Evolutionary conservation across 2,888 invertebrate species (phyloP), one percentile per base, ranked within the genome.

Genomic region (Troides helena): DNA sequence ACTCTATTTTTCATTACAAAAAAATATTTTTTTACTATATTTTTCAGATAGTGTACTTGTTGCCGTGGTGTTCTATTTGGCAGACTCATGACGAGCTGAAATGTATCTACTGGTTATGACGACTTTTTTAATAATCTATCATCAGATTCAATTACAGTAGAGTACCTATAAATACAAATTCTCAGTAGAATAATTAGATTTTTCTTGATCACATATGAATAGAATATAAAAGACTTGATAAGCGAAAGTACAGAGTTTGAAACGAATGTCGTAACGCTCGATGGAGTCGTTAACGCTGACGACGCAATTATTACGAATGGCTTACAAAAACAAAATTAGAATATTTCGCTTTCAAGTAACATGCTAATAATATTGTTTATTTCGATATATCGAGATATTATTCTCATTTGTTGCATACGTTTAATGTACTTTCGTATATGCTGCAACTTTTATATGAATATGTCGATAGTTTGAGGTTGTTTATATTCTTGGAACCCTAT

Each of bases 281-380:
- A 67, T 68, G 58, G 59, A 36, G 59, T 63, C 59, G 63, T 63
- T 68, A 58, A 30, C 30, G 63, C 21, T 23, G 36, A 68, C 46
- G 59, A 61, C 43, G 61, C 43, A 36, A 60, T 60, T 18, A 64
- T 59, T 68, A 53, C 36, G 18, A 63, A 57, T 62, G 39, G 23
- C 57, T 57, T 53, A 18, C 53, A 53, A 53, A 53, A 53, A 53
- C 53, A 53, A n/a, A 18, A 18, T 53, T n/a, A 12, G 53, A 53
- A 58, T 58, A 23, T 58, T 58, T 25, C 25, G 21, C 12, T 14
- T 7, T 1, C 14, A 12, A 14, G 7, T n/a, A 5, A 53, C n/a
- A 6, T 18, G 8, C 18, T n/a, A 18, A 53, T 53, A 6, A 53
- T 8, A 43, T n/a, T 18, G 5, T 53, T 53, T n/a, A 53, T 53